Evolutionary conservation across 92 coral and sea anemone species (phyloP).

Genomic region (Montipora capitata): DNA sequence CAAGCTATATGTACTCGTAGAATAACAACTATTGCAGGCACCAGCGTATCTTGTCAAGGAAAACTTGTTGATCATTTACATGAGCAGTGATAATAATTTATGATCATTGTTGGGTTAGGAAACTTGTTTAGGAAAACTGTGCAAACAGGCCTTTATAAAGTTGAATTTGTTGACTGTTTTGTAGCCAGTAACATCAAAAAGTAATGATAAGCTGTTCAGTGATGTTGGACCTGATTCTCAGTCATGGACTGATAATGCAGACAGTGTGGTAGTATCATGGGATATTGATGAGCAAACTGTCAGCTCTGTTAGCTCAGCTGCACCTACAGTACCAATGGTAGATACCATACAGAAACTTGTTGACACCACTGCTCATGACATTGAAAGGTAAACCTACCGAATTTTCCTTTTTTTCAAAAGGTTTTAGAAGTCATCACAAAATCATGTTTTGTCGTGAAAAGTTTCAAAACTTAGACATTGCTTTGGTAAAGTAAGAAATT

Average conservation of each 20-base stretch:
- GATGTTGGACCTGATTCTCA: constrained; percentile 67
- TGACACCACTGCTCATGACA: constrained; percentile 34
- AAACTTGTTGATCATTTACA: too few species aligned
- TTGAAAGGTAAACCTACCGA: constrained; percentile 65
- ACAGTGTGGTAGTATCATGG: constrained; percentile 72
- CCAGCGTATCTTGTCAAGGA: too few species aligned
- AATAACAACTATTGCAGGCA: too few species aligned
- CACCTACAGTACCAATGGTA: background rate
- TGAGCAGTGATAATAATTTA: too few species aligned
- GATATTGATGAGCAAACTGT: constrained; percentile 71
- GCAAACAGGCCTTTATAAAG: too few species aligned
- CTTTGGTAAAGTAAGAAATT: too few species aligned
- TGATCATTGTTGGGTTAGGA: too few species aligned
- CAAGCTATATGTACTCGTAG: too few species aligned
- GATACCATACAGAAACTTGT: constrained; percentile 30
- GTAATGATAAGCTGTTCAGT: constrained; percentile 70
- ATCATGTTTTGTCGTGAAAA: background rate
- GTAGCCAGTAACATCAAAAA: constrained; percentile 58
- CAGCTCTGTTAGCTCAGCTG: constrained; percentile 46
- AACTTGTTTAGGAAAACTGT: too few species aligned
- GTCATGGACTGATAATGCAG: constrained; percentile 69
- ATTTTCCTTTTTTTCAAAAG: background rate
- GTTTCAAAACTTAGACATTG: too few species aligned
- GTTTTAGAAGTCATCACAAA: background rate
- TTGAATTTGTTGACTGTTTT: background rate